Evolutionary conservation across 35 echinoderm and acorn worm species (phyloP).

Genomic region (Chiridota heheva): DNA sequence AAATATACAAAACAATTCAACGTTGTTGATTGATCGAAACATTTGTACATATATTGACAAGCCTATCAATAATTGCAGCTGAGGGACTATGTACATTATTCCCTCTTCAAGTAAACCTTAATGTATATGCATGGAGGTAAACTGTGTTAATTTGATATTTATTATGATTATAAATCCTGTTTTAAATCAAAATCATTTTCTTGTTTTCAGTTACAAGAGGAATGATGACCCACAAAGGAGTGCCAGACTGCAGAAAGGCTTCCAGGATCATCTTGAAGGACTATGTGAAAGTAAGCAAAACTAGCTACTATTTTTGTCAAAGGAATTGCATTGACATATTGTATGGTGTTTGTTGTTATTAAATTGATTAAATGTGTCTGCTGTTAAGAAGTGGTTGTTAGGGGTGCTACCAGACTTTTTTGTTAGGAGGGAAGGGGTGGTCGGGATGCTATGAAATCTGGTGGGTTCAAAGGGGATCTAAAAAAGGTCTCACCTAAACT

Average conservation of each 20-base stretch:
- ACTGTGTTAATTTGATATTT: neutral
- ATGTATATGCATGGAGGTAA: neutral
- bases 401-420: neutral
- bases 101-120: neutral
- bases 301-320: neutral
- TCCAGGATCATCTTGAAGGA: slow-evolving; percentile 76
- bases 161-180: neutral
- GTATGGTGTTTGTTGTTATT: neutral
- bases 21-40: no score
- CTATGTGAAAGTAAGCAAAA: slow-evolving; percentile 76
- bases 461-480: neutral
- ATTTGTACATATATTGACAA: no score
- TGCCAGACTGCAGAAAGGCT: slow-evolving; percentile 71
- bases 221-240: slow-evolving; percentile 77
- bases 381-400: neutral
- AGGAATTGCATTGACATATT: neutral
- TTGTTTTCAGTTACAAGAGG: slow-evolving; percentile 67
- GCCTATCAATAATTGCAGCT: no score
- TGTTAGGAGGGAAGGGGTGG: neutral
- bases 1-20: no score
- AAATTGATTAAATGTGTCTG: neutral
- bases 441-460: neutral
- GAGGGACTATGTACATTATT: neutral
- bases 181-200: neutral
- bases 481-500: no score